Conservation (phyloP, 2,797 vertebrate genomes). For the Masticophis lateralis region DNA sequence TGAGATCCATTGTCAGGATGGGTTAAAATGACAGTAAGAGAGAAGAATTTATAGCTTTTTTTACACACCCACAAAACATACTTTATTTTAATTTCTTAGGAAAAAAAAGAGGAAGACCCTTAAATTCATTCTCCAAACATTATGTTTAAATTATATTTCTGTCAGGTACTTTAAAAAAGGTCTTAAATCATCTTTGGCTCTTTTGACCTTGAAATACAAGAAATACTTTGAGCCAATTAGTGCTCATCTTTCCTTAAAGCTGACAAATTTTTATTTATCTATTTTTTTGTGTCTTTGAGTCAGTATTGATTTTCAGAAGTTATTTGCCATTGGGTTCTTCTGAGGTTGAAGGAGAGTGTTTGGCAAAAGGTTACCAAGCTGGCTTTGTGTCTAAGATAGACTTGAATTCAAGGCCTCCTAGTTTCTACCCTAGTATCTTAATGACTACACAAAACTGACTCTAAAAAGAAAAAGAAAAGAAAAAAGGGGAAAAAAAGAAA, state of each 20-base stretch:
- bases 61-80: neutral
- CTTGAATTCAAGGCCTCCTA: neutral
- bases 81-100: neutral
- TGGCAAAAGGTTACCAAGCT: neutral
- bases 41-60: neutral
- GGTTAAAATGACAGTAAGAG: neutral
- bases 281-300: neutral
- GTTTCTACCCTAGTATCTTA: neutral
- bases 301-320: neutral
- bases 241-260: neutral
- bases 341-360: neutral
- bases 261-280: neutral
- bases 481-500: neutral
- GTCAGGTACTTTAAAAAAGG: neutral
- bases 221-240: neutral
- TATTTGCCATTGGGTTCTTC: neutral
- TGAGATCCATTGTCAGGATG: neutral
- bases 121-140: constrained; percentile 55
- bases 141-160: constrained; percentile 1
- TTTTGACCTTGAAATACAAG: neutral
- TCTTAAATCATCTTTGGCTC: neutral
- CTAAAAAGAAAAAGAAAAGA: neutral
- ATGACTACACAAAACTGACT: neutral
- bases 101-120: neutral
- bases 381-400: neutral